Conservation (phyloP, 1,140 invertebrate species). For the Mercenaria mercenaria region DNA sequence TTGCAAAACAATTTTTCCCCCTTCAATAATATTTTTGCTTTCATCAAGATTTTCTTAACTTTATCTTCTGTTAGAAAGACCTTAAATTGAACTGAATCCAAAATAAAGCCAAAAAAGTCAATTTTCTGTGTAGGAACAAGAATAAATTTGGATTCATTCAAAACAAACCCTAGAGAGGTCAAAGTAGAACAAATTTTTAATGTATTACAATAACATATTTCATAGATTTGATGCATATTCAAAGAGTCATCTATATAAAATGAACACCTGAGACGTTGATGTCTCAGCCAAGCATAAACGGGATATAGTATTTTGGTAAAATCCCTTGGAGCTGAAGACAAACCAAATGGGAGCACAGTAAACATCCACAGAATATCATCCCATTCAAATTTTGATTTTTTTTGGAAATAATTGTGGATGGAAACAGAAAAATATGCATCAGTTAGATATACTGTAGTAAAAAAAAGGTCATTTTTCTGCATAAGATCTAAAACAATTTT, state of each 20-base stretch:
- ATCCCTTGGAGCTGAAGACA: not conserved
- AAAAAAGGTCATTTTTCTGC: not conserved
- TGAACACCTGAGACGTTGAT: not conserved
- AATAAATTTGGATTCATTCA: not conserved
- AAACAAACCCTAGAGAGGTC: not conserved
- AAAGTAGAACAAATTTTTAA: not conserved
- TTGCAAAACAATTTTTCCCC: not conserved
- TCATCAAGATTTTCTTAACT: not conserved
- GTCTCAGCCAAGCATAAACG: conserved; percentile 7
- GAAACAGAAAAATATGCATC: conserved; percentile 50
- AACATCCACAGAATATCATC: not conserved
- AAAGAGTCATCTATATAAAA: conserved; percentile 22
- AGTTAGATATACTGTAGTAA: conserved; percentile 22
- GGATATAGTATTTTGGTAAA: not conserved
- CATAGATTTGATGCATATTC: not conserved
- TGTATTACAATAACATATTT: not conserved
- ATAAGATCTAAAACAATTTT: not conserved
- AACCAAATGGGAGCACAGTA: conserved; percentile 19
- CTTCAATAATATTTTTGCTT: not conserved
- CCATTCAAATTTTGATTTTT: conserved; percentile 42
- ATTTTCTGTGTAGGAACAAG: not conserved
- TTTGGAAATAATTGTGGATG: not conserved
- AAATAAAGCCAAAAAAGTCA: not conserved
- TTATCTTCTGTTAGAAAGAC: conserved; percentile 27
- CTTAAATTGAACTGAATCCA: conserved; percentile 1